Evolutionary conservation across 2,113 vertebrate species (phyloP), one percentile per base, ranked within the genome.

Genomic region (Xenopus tropicalis): DNA sequence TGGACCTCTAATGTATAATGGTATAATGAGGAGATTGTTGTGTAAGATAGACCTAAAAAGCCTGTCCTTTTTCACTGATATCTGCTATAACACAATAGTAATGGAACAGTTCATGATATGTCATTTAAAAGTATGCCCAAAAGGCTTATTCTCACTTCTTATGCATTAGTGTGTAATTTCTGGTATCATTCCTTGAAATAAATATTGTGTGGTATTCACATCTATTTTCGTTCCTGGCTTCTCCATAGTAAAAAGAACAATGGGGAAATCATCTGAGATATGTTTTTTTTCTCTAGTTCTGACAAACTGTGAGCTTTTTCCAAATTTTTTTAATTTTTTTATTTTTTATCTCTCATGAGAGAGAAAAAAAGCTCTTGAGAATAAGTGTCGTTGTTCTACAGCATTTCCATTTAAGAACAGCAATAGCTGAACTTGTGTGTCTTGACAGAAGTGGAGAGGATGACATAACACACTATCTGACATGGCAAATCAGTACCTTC

Each of bases 401-500:
- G 71, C 42, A 80, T 77, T 78, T 79, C 59, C 43, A 59, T 57
- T 61, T 57, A 66, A 66, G 62, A 66, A 25, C 62, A 58, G 44
- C 66, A 43, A 74, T 57, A 74, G 72, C 72, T 74, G 82, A 80
- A 70, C 0, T 12, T 78, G 56, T 71, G 79, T 80, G 77, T 83
- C 78, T 72, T 78, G 11, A 72, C 29, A 37, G 6, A 8, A 77
- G 22, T 21, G 78, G 78, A 76, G 79, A 17, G 56, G 57, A 70
- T 76, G 73, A 69, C 73, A 69, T 79, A 70, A 66, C 74, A 0
- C 29, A 37, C 10, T 1, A 79, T 82, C 80, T 82, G 73, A 63
- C 73, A 65, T 72, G 48, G 63, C 70, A 79, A 78, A 77, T 84
- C 85, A 81, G 65, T 82, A 79, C 81, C 79, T 69, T 76, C 1